Conservation (phyloP, 2,888 invertebrate genomes). For the Campoplex capitator region DNA sequence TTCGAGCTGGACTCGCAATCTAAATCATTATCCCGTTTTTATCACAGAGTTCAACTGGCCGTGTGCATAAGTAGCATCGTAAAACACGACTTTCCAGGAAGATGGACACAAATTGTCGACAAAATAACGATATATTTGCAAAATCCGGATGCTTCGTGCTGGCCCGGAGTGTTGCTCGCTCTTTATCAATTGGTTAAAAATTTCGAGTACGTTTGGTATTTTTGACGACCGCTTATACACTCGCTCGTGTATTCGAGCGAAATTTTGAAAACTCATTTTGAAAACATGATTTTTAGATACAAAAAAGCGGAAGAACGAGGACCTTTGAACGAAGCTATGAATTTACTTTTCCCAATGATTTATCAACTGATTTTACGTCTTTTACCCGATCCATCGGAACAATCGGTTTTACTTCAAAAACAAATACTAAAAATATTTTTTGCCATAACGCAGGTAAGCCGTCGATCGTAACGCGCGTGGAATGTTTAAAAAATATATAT, state of each 20-base stretch:
- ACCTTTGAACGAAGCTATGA: slow-evolving; percentile 98
- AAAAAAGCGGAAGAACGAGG: slow-evolving; percentile 95
- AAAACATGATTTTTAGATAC: slow-evolving; percentile 88
- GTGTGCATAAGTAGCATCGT: slow-evolving; percentile 97
- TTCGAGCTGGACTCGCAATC: not conserved
- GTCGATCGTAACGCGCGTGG: not conserved
- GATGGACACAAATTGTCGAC: slow-evolving; percentile 98
- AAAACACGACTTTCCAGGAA: slow-evolving; percentile 97
- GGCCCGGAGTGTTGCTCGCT: slow-evolving; percentile 96
- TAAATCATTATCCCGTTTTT: not conserved
- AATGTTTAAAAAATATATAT: not conserved
- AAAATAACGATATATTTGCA: slow-evolving; percentile 97
- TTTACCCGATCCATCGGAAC: slow-evolving; percentile 93
- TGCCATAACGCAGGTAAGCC: slow-evolving; percentile 93
- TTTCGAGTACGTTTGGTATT: slow-evolving; percentile 87
- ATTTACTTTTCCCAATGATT: slow-evolving; percentile 95
- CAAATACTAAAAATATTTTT: slow-evolving; percentile 97
- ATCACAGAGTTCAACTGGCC: slow-evolving; percentile 92
- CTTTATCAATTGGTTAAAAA: slow-evolving; percentile 98
- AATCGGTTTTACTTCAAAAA: slow-evolving; percentile 96
- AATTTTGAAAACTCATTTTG: not conserved
- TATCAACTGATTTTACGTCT: slow-evolving; percentile 93
- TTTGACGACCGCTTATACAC: not conserved
- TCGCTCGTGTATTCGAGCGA: slow-evolving; percentile 16
- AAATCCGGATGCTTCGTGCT: slow-evolving; percentile 93